These are phyloP conservation scores for Aratinga solstitialis DNA, from an alignment of 2,797 vertebrate species.

Conservation along the genomic window DNA sequence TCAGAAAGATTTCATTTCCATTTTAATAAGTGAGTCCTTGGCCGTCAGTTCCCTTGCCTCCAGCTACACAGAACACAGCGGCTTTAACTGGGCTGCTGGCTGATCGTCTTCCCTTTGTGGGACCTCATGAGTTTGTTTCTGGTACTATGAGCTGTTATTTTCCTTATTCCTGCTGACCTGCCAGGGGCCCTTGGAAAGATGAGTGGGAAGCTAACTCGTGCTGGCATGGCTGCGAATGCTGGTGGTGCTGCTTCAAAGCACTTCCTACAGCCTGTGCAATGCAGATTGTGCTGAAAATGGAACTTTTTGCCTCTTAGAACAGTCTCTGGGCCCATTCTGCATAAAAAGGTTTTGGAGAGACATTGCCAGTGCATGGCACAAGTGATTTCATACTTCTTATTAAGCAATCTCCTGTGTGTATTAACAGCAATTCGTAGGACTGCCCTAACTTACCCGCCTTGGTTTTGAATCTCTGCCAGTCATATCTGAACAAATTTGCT, in stretches of 20 bases:
- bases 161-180: background rate
- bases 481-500: fast-evolving
- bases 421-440: background rate
- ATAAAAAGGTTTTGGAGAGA: background rate
- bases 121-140: fast-evolving
- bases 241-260: background rate
- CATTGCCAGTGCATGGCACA: fast-evolving
- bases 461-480: background rate
- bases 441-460: fast-evolving
- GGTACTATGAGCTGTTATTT: fast-evolving
- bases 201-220: background rate
- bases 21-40: background rate
- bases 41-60: background rate
- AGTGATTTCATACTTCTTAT: background rate
- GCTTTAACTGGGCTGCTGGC: background rate
- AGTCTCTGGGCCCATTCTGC: background rate
- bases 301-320: background rate
- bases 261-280: fast-evolving
- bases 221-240: background rate
- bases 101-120: background rate
- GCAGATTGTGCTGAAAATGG: background rate
- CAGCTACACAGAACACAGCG: fast-evolving
- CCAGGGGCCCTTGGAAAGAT: background rate
- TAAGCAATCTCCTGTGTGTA: fast-evolving
- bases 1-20: background rate